Base-by-base conservation (phyloP, 2,888 invertebrate species). In the Sinopyrophorus schimmeli region DNA sequence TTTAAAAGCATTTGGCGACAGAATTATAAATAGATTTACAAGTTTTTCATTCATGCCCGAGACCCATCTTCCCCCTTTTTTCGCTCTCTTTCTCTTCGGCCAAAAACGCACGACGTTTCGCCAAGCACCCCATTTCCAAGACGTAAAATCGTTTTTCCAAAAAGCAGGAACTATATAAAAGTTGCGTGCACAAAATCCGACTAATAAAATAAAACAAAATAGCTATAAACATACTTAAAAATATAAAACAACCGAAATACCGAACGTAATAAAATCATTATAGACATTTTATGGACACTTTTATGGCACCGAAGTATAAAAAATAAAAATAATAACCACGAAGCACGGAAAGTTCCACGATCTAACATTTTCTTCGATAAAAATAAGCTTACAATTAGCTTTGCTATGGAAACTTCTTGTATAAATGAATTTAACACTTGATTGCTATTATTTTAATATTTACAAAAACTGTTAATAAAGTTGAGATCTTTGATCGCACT, bases 1-100 rank as follows among this genome's bases (percentile, higher is more conserved):
- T 44, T 42, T 50, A 50, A 50, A 50, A 50, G 44, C 44, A 44
- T 44, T 34, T 50, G 50, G 44, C 50, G 50, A 50, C 50, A 50
- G 44, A 17, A 39, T 38, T 35, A 32, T 44, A 50, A 50, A 50
- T 21, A 16, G 39, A 27, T 17, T 20, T 21, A n/a, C n/a, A 23
- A 10, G 20, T 23, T 32, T 17, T 17, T 27, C 11, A 7, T 37
- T 18, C 4, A 27, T 20, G 39, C 20, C 16, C 7, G 11, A 28
- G 3, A 17, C 3, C 35, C 14, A 11, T 35, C 23, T 11, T 14
- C n/a, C n/a, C n/a, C n/a, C n/a, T n/a, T n/a, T n/a, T n/a, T n/a
- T n/a, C n/a, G n/a, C n/a, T 23, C 14, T 35, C 23, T 10, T 10
- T 5, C 20, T 20, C 15, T 10, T 16, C 9, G 17, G 9, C 3